Conservation (phyloP, 2,888 invertebrate species). For the Scrobipalpa costella region DNA sequence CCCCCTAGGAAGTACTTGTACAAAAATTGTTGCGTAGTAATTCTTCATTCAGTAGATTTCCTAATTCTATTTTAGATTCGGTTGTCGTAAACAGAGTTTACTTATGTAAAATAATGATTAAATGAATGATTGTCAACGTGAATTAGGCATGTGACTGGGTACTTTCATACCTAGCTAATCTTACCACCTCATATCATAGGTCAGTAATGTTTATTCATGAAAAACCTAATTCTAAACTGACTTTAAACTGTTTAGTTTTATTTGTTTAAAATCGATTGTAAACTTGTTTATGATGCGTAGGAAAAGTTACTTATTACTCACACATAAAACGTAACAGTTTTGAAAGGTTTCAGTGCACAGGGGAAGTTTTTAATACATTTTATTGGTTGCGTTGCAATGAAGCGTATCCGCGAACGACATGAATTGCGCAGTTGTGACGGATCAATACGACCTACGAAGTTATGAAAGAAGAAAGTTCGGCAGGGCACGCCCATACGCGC, state of each 20-base stretch:
- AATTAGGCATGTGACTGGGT: background rate
- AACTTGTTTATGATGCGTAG: background rate
- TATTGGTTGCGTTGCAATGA: conserved; percentile 50
- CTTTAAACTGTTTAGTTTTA: background rate
- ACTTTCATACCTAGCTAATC: background rate
- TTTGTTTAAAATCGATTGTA: background rate
- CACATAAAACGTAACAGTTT: background rate
- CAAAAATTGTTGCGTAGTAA: conserved; percentile 14
- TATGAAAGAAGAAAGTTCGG: conserved; percentile 80
- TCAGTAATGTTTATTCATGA: background rate
- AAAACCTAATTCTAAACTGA: background rate
- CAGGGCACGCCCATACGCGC: conserved; percentile 70
- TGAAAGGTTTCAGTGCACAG: conserved; percentile 1
- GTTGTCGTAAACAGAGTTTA: background rate
- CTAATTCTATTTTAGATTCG: background rate
- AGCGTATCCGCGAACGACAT: conserved; percentile 63
- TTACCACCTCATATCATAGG: no score
- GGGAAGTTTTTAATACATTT: conserved; percentile 10
- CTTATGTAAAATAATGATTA: background rate
- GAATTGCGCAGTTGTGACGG: conserved; percentile 79
- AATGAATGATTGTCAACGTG: no score
- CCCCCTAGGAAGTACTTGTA: conserved; percentile 7
- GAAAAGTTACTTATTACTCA: background rate
- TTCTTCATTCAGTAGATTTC: conserved; percentile 1
- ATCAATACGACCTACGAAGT: conserved; percentile 78